phyloP scores from a whole-genome alignment of 2,888 invertebrate species.

The Dryomyza anilis region DNA sequence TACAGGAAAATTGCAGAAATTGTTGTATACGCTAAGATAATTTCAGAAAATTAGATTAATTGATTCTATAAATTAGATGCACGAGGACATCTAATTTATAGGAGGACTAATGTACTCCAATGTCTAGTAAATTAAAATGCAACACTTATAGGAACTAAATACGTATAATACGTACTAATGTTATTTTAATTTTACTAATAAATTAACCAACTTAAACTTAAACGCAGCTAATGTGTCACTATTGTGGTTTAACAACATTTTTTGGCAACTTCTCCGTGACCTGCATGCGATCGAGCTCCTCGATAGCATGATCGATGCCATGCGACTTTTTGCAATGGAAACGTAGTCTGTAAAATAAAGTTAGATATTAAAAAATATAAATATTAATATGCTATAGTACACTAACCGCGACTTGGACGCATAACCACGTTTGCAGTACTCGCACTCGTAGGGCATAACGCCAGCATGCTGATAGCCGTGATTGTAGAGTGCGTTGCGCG shows the following conservation, averaged over 20 bases:
- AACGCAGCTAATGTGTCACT: not conserved
- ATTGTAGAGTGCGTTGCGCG: constrained; percentile 35
- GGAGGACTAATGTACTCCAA: too few relatives aligned
- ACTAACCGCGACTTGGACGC: constrained; percentile 35
- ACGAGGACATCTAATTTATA: too few relatives aligned
- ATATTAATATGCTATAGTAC: not conserved
- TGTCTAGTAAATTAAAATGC: too few relatives aligned
- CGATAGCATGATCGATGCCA: constrained; percentile 27
- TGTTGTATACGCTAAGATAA: too few relatives aligned
- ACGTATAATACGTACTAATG: too few relatives aligned
- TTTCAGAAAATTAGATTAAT: too few relatives aligned
- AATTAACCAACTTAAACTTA: not conserved
- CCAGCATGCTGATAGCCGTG: constrained; percentile 37
- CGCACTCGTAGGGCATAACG: constrained; percentile 37
- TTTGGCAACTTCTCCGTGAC: constrained; percentile 28
- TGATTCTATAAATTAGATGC: too few relatives aligned
- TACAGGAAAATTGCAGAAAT: too few relatives aligned
- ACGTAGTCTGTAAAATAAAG: constrained; percentile 30
- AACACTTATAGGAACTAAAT: too few relatives aligned
- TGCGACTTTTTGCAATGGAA: constrained; percentile 35
- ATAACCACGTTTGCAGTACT: constrained; percentile 35
- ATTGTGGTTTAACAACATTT: constrained; percentile 13
- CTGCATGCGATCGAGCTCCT: constrained; percentile 36
- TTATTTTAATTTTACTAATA: too few relatives aligned
- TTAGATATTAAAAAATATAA: not conserved